These are phyloP conservation scores for Mus pahari DNA, from an alignment of 2,113 vertebrate genomes.

Conservation along the genomic window DNA sequence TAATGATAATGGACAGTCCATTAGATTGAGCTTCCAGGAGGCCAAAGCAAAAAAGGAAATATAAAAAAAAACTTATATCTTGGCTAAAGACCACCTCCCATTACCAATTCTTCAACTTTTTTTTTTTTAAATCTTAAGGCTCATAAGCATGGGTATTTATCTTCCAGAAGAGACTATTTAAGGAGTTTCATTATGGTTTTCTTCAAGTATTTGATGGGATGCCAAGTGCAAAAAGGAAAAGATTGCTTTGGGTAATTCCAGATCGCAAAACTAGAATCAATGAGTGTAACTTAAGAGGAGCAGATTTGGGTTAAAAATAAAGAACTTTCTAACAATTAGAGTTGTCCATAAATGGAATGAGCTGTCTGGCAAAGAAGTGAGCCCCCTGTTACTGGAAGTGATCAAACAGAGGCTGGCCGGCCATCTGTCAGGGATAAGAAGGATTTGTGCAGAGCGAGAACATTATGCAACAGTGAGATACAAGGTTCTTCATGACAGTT, in stretches of 20 bases:
- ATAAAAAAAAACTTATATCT: constrained; percentile 38
- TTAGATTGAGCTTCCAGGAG: constrained; percentile 68
- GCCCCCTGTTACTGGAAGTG: constrained; percentile 84
- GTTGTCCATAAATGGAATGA: constrained; percentile 84
- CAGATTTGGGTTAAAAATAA: constrained; percentile 84
- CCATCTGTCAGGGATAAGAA: constrained; percentile 81
- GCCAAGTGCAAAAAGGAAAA: constrained; percentile 79
- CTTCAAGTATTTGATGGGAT: constrained; percentile 78
- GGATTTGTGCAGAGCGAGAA: constrained; percentile 75
- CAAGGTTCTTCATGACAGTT: constrained; percentile 70
- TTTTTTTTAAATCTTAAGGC: constrained; percentile 66
- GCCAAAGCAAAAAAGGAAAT: constrained; percentile 72
- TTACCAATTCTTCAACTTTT: constrained; percentile 31
- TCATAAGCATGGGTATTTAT: constrained; percentile 76
- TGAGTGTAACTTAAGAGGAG: constrained; percentile 79
- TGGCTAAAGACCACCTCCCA: constrained; percentile 60
- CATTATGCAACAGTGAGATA: constrained; percentile 79
- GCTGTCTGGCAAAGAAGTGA: constrained; percentile 84
- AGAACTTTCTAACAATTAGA: constrained; percentile 85
- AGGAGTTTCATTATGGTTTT: constrained; percentile 79
- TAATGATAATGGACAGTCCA: not conserved
- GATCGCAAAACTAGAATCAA: constrained; percentile 82
- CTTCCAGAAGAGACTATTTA: constrained; percentile 77
- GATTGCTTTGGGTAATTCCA: constrained; percentile 82
- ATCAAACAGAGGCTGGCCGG: constrained; percentile 83